A percentile compares a stretch with the other conserved stretches of the same genome.
These are phyloP conservation scores for Trichechus manatus DNA, from an alignment of 2,113 vertebrate genomes.

Conservation along the genomic window DNA sequence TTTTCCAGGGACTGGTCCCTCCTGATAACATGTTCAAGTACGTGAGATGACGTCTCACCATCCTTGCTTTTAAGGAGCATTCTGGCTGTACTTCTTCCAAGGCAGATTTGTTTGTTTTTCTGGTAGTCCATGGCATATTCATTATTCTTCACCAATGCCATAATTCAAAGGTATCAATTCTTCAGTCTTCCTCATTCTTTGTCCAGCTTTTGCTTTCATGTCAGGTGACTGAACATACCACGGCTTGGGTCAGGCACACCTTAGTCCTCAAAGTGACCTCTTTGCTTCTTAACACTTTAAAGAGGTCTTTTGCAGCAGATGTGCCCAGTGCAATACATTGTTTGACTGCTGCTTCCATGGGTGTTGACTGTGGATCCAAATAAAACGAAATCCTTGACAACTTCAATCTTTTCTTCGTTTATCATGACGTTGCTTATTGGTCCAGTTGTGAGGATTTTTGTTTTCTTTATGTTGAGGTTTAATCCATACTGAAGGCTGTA, in stretches of 20 bases:
- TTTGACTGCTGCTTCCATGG: too few species aligned
- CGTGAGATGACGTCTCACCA: not conserved
- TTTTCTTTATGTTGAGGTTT: too few species aligned
- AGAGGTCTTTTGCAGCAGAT: too few species aligned
- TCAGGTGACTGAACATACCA: not conserved
- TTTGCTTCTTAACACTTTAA: not conserved
- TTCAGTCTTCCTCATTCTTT: not conserved
- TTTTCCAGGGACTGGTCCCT: not conserved
- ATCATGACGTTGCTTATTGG: too few species aligned
- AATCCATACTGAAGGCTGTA: too few species aligned
- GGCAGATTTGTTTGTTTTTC: not conserved
- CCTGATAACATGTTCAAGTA: not conserved
- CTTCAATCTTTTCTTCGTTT: too few species aligned
- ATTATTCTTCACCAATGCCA: not conserved
- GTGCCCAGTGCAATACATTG: too few species aligned
- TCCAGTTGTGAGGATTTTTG: too few species aligned
- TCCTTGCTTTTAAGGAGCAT: not conserved
- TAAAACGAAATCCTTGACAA: not conserved
- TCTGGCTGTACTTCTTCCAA: not conserved
- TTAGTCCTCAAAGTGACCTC: not conserved
- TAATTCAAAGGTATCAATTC: not conserved
- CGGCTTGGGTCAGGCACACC: not conserved
- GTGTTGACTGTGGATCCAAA: not conserved
- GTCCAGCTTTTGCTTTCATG: not conserved
- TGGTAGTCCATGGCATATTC: not conserved